Evolutionary conservation across 2,113 vertebrate genomes (phyloP).

Genomic region (Motacilla alba): DNA sequence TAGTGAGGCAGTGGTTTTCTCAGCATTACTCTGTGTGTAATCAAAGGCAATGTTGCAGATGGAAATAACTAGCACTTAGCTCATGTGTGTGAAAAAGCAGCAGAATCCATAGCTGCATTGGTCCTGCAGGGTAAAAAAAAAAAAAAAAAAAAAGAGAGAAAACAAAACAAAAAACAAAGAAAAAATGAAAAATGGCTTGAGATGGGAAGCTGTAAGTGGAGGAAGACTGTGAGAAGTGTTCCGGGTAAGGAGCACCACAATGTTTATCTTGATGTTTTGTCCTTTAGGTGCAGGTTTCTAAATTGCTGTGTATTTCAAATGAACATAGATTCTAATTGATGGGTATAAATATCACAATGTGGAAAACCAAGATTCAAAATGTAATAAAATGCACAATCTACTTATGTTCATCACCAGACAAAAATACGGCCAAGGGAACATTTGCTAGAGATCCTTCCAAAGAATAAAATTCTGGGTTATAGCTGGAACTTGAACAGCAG

Average conservation of each 20-base stretch:
- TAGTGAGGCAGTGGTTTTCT: neutral
- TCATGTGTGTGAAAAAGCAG: slow-evolving; percentile 5
- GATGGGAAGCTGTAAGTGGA: neutral
- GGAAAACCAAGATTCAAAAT: neutral
- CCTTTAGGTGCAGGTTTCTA: neutral
- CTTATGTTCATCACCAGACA: neutral
- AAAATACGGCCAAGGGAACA: neutral
- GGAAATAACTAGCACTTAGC: slow-evolving; percentile 26
- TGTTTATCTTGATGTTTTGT: neutral
- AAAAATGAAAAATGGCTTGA: neutral
- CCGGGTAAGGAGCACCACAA: neutral
- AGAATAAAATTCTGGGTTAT: neutral
- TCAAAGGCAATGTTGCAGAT: neutral
- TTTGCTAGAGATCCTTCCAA: neutral
- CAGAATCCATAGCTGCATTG: neutral
- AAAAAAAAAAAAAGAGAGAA: neutral
- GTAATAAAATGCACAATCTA: neutral
- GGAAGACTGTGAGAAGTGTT: neutral
- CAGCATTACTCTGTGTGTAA: neutral
- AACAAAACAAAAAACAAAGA: neutral
- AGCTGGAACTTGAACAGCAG: neutral
- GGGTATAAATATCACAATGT: neutral
- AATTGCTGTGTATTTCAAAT: neutral
- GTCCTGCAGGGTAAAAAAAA: neutral
- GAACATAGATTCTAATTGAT: neutral